phyloP scores from a whole-genome alignment of 2,113 vertebrate species.

The Glaucidium brasilianum region DNA sequence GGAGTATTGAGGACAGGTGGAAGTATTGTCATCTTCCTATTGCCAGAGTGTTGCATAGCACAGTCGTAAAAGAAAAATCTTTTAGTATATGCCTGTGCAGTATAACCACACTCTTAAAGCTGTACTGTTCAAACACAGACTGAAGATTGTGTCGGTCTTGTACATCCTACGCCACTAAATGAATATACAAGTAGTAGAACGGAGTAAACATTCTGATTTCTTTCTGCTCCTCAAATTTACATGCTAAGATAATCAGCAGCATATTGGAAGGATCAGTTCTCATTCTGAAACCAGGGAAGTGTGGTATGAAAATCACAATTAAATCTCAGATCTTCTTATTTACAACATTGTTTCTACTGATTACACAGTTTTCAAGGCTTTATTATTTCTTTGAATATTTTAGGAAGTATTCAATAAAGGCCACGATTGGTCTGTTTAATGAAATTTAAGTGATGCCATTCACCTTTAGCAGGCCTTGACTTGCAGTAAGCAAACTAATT shows the following conservation, averaged over 20 bases:
- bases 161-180: no score
- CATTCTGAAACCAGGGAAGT: background rate
- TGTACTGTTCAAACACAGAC: background rate
- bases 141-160: background rate
- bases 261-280: background rate
- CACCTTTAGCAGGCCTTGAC: background rate
- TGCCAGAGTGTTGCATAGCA: background rate
- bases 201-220: fast-evolving
- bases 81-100: background rate
- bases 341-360: background rate
- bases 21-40: background rate
- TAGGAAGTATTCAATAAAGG: background rate
- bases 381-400: background rate
- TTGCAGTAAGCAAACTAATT: background rate
- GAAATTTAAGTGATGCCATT: background rate
- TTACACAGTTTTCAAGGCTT: background rate
- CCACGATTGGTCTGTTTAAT: fast-evolving
- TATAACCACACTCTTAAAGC: background rate
- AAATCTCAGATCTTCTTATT: background rate
- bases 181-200: no score
- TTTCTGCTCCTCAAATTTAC: background rate
- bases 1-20: background rate
- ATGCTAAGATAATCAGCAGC: background rate
- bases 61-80: no score
- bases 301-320: background rate